Evolutionary conservation across 1,140 invertebrate species (phyloP), one percentile per base, ranked within the genome.

Genomic region (Drosophila parabipectinata): DNA sequence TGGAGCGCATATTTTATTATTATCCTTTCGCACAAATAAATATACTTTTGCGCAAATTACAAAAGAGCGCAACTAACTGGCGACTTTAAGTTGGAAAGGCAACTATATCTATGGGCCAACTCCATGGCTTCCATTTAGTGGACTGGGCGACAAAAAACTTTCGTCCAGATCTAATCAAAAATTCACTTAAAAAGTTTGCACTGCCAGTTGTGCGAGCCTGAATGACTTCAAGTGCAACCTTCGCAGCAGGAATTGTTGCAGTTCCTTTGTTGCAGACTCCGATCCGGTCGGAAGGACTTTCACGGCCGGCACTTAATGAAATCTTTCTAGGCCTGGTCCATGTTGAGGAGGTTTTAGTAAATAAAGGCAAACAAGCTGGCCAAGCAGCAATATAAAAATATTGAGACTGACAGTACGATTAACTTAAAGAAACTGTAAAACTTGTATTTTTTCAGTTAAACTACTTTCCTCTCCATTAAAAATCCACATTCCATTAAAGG

Each of bases 141-240:
- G 66, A 48, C 72, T 60, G 61, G 77, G 80, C 80, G 79, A 79
- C 79, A 72, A 88, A 83, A 87, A 87, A 87, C 79, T 87, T 87
- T 87, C 57, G 79, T 79, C 67, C 83, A 83, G 83, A 87, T 87
- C 83, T 87, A 87, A 87, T 87, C 83, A 87, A 87, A 87, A 87
- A 87, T 87, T 87, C 83, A 87, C 83, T 87, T 87, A 87, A 87
- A 87, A 87, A 87, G 83, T 87, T 87, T 87, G 71, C 75, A 68
- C 83, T 79, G 62, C 78, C 74, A 66, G 72, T 44, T 44, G 41
- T 48, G 52, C 52, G 72, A 58, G 54, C 47, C 64, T 59, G 81
- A 78, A 74, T 82, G 71, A 76, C 82, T 84, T 67, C 77, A 77
- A 85, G 67, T 74, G 63, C 77, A 75, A 71, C 60, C 72, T 59